Evolutionary conservation across 2,113 vertebrate genomes (phyloP).

Genomic region (Marmota monax): DNA sequence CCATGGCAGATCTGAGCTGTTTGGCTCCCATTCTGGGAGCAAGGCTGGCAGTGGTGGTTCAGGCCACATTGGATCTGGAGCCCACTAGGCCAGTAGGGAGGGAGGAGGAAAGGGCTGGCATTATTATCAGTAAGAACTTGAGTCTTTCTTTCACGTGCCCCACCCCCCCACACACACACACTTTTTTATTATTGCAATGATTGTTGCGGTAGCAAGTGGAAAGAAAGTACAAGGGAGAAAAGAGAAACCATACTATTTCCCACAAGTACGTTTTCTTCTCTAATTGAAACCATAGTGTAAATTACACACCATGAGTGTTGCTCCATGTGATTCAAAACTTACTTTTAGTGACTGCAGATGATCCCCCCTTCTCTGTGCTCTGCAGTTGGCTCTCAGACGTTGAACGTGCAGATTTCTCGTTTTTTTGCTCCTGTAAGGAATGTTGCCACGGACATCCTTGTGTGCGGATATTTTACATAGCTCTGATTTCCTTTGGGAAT

Average conservation of each 20-base stretch:
- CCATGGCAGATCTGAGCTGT: background rate
- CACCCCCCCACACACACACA: too few species aligned
- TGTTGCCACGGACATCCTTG: too few species aligned
- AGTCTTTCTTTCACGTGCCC: background rate
- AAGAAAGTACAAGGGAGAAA: background rate
- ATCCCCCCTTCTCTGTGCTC: background rate
- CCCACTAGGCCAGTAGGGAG: too few species aligned
- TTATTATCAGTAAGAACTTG: fast-evolving
- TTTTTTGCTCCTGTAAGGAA: background rate
- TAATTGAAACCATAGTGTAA: background rate
- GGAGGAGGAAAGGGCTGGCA: too few species aligned
- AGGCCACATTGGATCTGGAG: background rate
- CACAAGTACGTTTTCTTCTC: background rate
- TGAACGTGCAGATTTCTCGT: fast-evolving
- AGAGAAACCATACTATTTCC: background rate
- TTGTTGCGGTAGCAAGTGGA: too few species aligned
- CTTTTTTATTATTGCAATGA: background rate
- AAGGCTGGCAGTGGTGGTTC: fast-evolving
- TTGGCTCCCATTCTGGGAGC: background rate
- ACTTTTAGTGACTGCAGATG: background rate
- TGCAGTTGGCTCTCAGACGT: fast-evolving
- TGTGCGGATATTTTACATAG: background rate
- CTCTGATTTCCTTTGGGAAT: background rate
- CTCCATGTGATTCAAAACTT: background rate
- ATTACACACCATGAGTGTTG: background rate